Base-by-base conservation (phyloP, 2,113 vertebrate species). In the Microcebus griseorufus region DNA sequence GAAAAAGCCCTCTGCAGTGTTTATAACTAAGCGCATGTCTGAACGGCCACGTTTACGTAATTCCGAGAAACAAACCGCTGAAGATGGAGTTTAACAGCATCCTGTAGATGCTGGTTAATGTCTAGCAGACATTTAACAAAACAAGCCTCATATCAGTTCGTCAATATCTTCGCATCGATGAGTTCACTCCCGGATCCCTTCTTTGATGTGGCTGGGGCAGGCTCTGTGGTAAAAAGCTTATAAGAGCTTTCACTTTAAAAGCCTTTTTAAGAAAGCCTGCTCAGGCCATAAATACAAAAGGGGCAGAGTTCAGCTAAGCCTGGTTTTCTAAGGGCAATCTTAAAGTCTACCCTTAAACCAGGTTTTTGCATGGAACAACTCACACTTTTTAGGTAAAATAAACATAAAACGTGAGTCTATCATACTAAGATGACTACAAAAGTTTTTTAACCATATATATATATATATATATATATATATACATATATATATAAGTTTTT, bases 71-170 rank as follows among this genome's bases (percentile, higher is more conserved):
- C 37, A 91, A 97, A 93, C 37, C 85, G 20, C 55, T 82, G 9
- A 64, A 84, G 87, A 96, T 95, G n/a, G 55, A 96, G 92, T 73
- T 96, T 48, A 95, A 79, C 4, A 97, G 95, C 95, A 39, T 4
- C 5, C 0, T 22, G 94, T 51, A 39, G 17, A 69, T 48, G 70
- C 94, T 98, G 94, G 86, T 53, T 97, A 95, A 97, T 83, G n/a
- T 98, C 88, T 91, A 55, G 88, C 34, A 75, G 96, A 95, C 95
- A 93, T 75, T 94, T 92, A 85, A 91, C 51, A 86, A 96, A 98
- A 94, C n/a, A 95, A 60, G 69, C 72, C 70, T 96, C 91, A 96
- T 90, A 94, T 39, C 11, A 69, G 16, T 42, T 60, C n/a, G 94
- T 93, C 62, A 80, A 23, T 14, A 48, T 93, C 81, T 0, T 94